These are phyloP conservation scores for Fragum fragum DNA, from an alignment of 2,888 invertebrate genomes.

Conservation along the genomic window DNA sequence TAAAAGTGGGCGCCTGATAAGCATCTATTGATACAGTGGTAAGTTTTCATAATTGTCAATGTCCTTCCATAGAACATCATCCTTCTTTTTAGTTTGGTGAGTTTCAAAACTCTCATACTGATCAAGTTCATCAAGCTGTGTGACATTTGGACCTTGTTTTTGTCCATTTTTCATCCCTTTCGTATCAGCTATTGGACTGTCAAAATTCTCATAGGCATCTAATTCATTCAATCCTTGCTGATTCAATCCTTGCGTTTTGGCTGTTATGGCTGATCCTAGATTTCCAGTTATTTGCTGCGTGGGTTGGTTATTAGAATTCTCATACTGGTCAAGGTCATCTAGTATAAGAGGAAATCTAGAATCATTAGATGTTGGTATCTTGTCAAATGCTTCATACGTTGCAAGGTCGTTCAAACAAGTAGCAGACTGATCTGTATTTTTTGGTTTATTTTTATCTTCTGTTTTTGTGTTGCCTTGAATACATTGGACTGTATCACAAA, in stretches of 20 bases:
- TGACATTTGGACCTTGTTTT: conserved; percentile 4
- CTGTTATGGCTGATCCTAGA: not conserved
- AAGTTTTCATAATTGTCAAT: conserved; percentile 46
- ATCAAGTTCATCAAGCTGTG: conserved; percentile 31
- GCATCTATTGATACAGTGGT: conserved; percentile 5
- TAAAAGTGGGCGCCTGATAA: not conserved
- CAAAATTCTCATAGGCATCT: conserved; percentile 49
- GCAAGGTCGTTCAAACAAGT: not conserved
- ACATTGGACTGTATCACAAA: not conserved
- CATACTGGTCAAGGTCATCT: not conserved
- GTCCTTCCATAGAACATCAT: conserved; percentile 31
- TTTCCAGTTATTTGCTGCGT: not conserved
- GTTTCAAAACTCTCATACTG: conserved; percentile 28
- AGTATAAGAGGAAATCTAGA: not conserved
- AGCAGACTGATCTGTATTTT: not conserved
- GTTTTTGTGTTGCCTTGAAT: not conserved
- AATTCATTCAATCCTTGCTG: conserved; percentile 32
- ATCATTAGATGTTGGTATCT: not conserved
- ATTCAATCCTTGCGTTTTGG: not conserved
- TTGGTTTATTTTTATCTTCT: not conserved
- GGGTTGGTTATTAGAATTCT: not conserved
- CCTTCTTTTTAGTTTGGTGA: not conserved
- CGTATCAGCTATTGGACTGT: not conserved
- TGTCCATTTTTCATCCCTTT: not conserved
- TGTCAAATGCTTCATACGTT: conserved; percentile 11